phyloP scores from a whole-genome alignment of 2,888 invertebrate genomes.

The Epinotia bilunana region DNA sequence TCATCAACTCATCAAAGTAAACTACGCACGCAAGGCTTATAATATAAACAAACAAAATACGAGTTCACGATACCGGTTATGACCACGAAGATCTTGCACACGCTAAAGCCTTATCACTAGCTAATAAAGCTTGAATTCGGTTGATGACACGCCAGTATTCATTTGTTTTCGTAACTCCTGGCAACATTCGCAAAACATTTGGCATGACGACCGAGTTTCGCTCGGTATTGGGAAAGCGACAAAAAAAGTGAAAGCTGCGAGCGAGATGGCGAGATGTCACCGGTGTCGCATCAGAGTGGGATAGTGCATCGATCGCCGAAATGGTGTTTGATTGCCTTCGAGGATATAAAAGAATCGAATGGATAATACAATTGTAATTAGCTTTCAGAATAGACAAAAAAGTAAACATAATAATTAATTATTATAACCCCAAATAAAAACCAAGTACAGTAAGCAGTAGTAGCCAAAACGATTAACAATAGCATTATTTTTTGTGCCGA shows the following conservation, averaged over 20 bases:
- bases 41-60: conserved; percentile 4
- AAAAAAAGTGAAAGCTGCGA: conserved; percentile 80
- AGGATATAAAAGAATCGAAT: conserved; percentile 29
- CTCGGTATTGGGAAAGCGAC: conserved; percentile 74
- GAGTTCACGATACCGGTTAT: neutral
- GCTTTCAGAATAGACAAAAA: neutral
- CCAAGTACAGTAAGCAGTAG: neutral
- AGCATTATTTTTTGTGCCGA: neutral
- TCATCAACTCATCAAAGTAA: neutral
- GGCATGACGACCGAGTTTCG: conserved; percentile 74
- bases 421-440: neutral
- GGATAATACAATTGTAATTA: conserved; percentile 9
- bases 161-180: conserved; percentile 22
- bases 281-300: conserved; percentile 55
- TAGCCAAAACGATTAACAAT: neutral
- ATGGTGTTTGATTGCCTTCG: conserved; percentile 45
- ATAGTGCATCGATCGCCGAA: conserved; percentile 57
- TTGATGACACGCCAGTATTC: neutral
- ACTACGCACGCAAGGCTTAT: neutral
- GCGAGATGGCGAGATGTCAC: conserved; percentile 56
- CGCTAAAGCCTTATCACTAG: too few relatives aligned
- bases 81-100: neutral
- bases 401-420: conserved; percentile 3
- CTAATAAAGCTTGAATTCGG: neutral
- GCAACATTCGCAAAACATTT: conserved; percentile 69